A percentile compares a stretch with the other conserved stretches of the same genome.
These are phyloP conservation scores for Bellardia pandia DNA, from an alignment of 2,888 invertebrate genomes.

Conservation along the genomic window DNA sequence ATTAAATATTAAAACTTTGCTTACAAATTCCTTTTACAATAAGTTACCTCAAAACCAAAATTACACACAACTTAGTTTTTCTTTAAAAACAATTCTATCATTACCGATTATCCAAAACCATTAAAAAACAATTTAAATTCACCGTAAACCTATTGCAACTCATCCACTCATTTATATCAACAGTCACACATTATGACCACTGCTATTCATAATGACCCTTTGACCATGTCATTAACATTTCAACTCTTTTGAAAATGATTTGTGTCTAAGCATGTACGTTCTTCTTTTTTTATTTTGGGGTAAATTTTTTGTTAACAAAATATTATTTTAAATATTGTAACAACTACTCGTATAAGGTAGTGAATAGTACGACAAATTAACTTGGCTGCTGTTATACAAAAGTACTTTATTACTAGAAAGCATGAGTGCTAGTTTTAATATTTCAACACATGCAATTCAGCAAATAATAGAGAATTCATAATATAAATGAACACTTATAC, in stretches of 20 bases:
- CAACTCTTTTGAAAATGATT: conserved; percentile 33
- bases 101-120: background rate
- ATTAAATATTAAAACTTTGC: no score
- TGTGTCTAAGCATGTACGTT: background rate
- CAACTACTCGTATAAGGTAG: conserved; percentile 50
- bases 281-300: background rate
- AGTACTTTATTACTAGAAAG: conserved; percentile 50
- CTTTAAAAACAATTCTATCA: background rate
- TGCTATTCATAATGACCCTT: conserved; percentile 9
- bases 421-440: background rate
- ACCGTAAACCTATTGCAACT: background rate
- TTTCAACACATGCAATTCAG: conserved; percentile 3
- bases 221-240: conserved; percentile 60
- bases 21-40: no score
- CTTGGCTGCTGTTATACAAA: conserved; percentile 59
- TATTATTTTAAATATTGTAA: conserved; percentile 31
- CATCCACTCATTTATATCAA: background rate
- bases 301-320: background rate
- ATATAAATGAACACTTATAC: conserved; percentile 39
- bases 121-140: background rate
- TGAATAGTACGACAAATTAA: conserved; percentile 58
- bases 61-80: no score
- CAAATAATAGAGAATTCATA: conserved; percentile 32
- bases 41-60: no score
- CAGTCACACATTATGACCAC: background rate